Percentiles rank a stretch among this genome's conserved stretches.
These are phyloP conservation scores for Mallotus villosus DNA, from an alignment of 2,797 vertebrate genomes.

Conservation along the genomic window DNA sequence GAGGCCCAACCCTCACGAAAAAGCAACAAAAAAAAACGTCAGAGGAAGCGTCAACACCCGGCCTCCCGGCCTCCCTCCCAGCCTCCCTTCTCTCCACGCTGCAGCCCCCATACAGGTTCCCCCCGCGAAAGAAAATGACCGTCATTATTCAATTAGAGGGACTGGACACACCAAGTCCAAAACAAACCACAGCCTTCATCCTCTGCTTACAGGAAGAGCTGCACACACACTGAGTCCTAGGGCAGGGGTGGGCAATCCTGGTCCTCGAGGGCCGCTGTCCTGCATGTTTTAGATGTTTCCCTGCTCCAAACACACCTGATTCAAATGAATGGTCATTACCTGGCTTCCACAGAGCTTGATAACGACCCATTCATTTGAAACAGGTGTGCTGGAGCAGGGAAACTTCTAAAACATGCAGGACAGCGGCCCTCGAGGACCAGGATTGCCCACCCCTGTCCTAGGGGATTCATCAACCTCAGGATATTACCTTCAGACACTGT, in stretches of 20 bases:
- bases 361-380: too few relatives aligned
- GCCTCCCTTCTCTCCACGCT: conserved; percentile 47
- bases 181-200: conserved; percentile 42
- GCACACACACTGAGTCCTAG: conserved; percentile 9
- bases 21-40: conserved; percentile 30
- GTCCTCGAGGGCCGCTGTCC: too few relatives aligned
- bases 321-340: too few relatives aligned
- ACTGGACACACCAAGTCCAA: conserved; percentile 28
- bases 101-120: conserved; percentile 32
- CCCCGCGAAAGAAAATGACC: conserved; percentile 35
- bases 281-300: too few relatives aligned
- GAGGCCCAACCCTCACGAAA: conserved; percentile 61
- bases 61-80: not conserved
- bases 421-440: too few relatives aligned
- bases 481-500: conserved; percentile 48
- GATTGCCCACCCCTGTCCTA: too few relatives aligned
- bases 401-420: too few relatives aligned
- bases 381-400: too few relatives aligned
- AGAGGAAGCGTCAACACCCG: conserved; percentile 58
- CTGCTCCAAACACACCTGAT: too few relatives aligned
- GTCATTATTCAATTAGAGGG: conserved; percentile 63
- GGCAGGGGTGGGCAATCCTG: too few relatives aligned
- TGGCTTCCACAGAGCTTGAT: too few relatives aligned
- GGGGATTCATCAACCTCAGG: conserved; percentile 29
- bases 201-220: conserved; percentile 26